phyloP scores from a whole-genome alignment of 2,888 invertebrate species.

The Sesia apiformis region DNA sequence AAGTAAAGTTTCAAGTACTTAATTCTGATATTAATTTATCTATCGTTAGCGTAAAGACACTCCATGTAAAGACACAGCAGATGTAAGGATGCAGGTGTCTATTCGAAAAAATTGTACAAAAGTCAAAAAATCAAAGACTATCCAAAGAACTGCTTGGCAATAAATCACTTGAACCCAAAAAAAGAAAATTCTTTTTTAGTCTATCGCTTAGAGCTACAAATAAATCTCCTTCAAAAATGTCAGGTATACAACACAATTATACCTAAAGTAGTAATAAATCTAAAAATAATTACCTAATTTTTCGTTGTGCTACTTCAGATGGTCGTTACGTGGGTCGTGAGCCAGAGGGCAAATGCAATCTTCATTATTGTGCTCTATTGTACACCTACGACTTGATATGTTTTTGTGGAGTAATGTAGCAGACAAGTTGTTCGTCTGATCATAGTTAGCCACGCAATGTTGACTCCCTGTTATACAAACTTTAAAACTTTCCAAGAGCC shows the following conservation, averaged over 20 bases:
- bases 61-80: too few relatives aligned
- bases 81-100: background rate
- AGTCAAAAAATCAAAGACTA: conserved; percentile 3
- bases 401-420: too few relatives aligned
- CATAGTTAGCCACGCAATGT: too few relatives aligned
- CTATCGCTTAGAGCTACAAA: conserved; percentile 46
- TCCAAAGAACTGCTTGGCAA: conserved; percentile 9
- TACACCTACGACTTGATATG: background rate
- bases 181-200: background rate
- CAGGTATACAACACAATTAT: conserved; percentile 44
- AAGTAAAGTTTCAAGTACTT: too few relatives aligned
- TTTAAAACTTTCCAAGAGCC: too few relatives aligned
- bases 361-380: conserved; percentile 41
- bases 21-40: too few relatives aligned
- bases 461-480: too few relatives aligned
- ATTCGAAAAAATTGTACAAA: background rate
- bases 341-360: conserved; percentile 54
- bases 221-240: conserved; percentile 63
- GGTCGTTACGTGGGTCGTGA: conserved; percentile 48
- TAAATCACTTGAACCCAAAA: conserved; percentile 18
- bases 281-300: conserved; percentile 55
- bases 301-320: conserved; percentile 64
- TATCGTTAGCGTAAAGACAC: too few relatives aligned
- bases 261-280: conserved; percentile 62
- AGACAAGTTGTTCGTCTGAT: too few relatives aligned